Base-by-base conservation (phyloP, 2,113 vertebrate species). In the Gavia stellata region DNA sequence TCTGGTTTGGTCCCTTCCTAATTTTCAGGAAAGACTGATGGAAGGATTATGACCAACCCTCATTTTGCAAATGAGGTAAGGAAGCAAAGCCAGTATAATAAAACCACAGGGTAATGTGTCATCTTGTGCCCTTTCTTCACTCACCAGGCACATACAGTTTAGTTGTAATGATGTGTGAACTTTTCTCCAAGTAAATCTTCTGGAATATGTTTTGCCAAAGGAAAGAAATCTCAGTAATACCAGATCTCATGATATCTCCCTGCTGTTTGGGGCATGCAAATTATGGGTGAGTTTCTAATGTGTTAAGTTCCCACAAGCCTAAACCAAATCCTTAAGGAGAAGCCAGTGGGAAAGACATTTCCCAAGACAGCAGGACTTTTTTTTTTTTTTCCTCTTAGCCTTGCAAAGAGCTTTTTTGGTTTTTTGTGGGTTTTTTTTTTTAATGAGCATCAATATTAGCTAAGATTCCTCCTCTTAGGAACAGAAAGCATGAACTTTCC, bases 11-110 rank as follows among this genome's bases (percentile, higher is more conserved):
- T 71, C 89, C 84, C 89, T 92, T 94, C 63, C 71, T 96, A 95
- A 96, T 96, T 95, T 97, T 95, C 94, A 91, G 84, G 89, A 95
- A 94, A 91, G 89, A 78, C 63, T 94, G 81, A 90, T 91, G 91
- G 84, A 90, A 88, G 84, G 92, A 95, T 97, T 96, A 95, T 91
- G 89, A 91, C 94, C 94, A 90, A 70, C 89, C 91, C 47, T 96
- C 88, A 94, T 97, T 97, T 96, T 97, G 95, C 89, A 96, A 97
- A 95, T 96, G 91, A 96, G 24, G 89, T 93, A 96, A 85, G 71
- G 78, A 90, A 88, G 58, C 29, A 96, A 91, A 95, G 71, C 74
- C 70, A 38, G 47, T 73, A 67, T 81, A 95, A 94, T 50, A 91
- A 94, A 97, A 95, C 85, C 92, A 86, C 89, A 92, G 67, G 42